These are phyloP conservation scores for Ptychobarbus kaznakovi DNA, from an alignment of 2,797 vertebrate species.

Conservation along the genomic window DNA sequence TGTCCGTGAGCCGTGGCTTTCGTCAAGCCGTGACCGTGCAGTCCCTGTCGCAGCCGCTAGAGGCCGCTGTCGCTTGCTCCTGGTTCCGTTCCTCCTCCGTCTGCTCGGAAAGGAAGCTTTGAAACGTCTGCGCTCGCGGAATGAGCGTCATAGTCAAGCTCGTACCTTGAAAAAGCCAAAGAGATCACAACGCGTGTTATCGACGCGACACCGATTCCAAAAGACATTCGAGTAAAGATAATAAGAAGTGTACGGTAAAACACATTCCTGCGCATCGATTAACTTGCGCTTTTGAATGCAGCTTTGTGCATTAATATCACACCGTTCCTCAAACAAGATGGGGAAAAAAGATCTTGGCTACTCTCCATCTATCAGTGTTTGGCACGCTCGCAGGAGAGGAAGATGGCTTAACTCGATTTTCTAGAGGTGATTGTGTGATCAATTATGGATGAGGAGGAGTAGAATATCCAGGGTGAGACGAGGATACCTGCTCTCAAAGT, in stretches of 20 bases:
- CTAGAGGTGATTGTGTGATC: slow-evolving; percentile 40
- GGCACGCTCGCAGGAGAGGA: slow-evolving; percentile 1
- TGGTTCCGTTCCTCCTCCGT: slow-evolving; percentile 81
- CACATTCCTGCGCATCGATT: slow-evolving; percentile 9
- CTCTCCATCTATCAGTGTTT: slow-evolving; percentile 30
- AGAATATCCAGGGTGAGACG: slow-evolving; percentile 35
- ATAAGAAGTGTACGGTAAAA: not conserved
- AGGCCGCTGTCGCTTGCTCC: slow-evolving; percentile 77
- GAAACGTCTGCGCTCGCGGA: slow-evolving; percentile 95
- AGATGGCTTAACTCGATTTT: slow-evolving; percentile 38
- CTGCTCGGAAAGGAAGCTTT: slow-evolving; percentile 89
- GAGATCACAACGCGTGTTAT: slow-evolving; percentile 12
- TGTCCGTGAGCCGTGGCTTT: slow-evolving; percentile 73
- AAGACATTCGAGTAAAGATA: not conserved
- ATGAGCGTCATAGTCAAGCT: slow-evolving; percentile 85
- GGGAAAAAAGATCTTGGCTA: not conserved
- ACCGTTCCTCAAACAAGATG: slow-evolving; percentile 10
- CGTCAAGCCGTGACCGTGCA: slow-evolving; percentile 61
- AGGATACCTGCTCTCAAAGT: slow-evolving; percentile 14
- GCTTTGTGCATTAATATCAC: slow-evolving; percentile 22
- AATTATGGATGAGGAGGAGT: slow-evolving; percentile 47
- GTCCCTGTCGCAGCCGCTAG: slow-evolving; percentile 82
- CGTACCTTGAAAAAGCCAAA: slow-evolving; percentile 75
- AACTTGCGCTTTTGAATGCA: not conserved
- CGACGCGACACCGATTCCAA: not conserved